Conservation (phyloP, 1,140 invertebrate genomes). For the Homalodisca vitripennis region DNA sequence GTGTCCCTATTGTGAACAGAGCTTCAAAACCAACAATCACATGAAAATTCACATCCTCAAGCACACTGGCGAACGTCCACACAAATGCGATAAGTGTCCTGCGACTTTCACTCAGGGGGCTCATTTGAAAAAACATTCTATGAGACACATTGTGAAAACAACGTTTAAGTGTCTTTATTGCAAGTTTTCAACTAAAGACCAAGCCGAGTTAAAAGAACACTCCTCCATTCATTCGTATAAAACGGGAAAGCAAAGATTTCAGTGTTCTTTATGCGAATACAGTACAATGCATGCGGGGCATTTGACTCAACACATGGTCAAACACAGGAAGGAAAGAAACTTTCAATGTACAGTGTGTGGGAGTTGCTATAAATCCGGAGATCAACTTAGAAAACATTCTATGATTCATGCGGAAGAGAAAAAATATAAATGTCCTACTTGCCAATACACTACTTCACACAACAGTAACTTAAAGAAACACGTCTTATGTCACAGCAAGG, state of each 20-base stretch:
- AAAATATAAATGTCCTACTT: not conserved
- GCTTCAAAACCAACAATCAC: not conserved
- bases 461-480: no score
- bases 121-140: not conserved
- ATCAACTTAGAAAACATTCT: not conserved
- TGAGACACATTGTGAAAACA: not conserved
- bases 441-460: not conserved
- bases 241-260: not conserved
- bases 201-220: not conserved
- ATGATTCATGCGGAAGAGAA: not conserved
- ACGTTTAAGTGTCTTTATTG: not conserved
- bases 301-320: not conserved
- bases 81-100: not conserved
- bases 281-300: not conserved
- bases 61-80: not conserved
- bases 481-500: no score
- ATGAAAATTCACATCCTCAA: not conserved
- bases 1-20: not conserved
- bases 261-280: not conserved
- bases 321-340: not conserved
- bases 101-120: not conserved
- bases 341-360: not conserved
- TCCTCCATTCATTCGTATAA: not conserved
- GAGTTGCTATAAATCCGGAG: not conserved
- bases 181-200: not conserved